These are phyloP conservation scores for Galaxias olidus DNA, from an alignment of 2,797 vertebrate species.

Conservation along the genomic window DNA sequence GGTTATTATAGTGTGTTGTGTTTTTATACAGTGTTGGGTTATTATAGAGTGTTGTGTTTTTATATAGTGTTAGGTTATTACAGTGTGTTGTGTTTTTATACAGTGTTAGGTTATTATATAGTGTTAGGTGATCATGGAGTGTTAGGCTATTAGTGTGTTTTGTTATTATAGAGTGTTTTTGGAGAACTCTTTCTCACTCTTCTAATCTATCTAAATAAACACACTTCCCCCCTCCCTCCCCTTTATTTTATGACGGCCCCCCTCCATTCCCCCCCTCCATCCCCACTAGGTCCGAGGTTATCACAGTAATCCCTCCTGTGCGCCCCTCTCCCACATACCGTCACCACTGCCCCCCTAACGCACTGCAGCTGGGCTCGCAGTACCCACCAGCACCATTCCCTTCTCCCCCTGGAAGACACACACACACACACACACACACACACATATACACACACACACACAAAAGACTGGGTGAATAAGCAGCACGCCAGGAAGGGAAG, in stretches of 20 bases:
- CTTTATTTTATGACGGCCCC: not conserved
- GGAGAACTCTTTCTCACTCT: slow-evolving; percentile 51
- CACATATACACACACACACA: slow-evolving; percentile 14
- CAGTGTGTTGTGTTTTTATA: no score
- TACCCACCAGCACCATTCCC: slow-evolving; percentile 31
- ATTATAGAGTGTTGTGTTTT: no score
- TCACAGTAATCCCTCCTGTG: slow-evolving; percentile 47
- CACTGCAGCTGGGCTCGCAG: slow-evolving; percentile 43
- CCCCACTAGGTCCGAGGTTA: slow-evolving; percentile 50
- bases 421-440: slow-evolving; percentile 25
- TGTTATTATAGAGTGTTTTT: slow-evolving; percentile 1
- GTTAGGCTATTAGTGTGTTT: slow-evolving; percentile 25
- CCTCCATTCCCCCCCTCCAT: slow-evolving; percentile 39
- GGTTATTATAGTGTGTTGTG: no score
- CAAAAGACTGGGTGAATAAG: slow-evolving; percentile 56
- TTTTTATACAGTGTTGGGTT: no score
- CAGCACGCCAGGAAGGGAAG: slow-evolving; percentile 73
- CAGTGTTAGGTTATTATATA: no score
- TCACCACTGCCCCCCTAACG: slow-evolving; percentile 36
- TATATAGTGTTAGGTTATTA: no score
- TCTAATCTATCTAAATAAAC: slow-evolving; percentile 72
- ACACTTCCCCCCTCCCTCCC: slow-evolving; percentile 38
- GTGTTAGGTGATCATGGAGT: slow-evolving; percentile 40
- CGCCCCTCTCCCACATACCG: slow-evolving; percentile 45
- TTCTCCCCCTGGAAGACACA: slow-evolving; percentile 21